phyloP scores from a whole-genome alignment of 2,888 invertebrate genomes.

The Drosophila prostipennis region DNA sequence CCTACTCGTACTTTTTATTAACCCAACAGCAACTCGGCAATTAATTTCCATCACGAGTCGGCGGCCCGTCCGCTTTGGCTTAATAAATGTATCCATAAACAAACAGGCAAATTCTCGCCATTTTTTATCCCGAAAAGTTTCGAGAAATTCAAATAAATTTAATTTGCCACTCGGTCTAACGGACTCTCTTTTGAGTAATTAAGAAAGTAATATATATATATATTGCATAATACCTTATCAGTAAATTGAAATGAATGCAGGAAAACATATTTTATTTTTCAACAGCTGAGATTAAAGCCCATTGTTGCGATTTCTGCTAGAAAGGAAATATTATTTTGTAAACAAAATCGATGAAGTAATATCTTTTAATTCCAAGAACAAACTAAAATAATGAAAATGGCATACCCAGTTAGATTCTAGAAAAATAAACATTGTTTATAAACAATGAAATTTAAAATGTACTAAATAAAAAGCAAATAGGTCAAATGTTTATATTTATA shows the following conservation, averaged over 20 bases:
- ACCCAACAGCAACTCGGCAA: slow-evolving; percentile 32
- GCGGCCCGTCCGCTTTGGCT: slow-evolving; percentile 18
- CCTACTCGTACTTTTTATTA: slow-evolving; percentile 22
- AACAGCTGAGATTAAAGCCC: background rate
- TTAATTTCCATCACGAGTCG: slow-evolving; percentile 38
- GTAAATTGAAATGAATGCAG: slow-evolving; percentile 2
- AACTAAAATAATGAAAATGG: background rate
- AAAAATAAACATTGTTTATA: no score
- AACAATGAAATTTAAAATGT: no score
- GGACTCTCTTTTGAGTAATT: background rate
- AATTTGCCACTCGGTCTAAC: background rate
- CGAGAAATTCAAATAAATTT: slow-evolving; percentile 40
- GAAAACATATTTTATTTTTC: background rate
- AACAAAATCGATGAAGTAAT: background rate
- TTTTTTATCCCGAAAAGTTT: slow-evolving; percentile 17
- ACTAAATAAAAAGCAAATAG: no score
- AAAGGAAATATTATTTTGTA: background rate
- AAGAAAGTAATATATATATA: slow-evolving; percentile 7
- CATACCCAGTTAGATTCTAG: no score
- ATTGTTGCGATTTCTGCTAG: background rate
- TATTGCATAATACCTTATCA: slow-evolving; percentile 9
- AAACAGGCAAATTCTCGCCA: slow-evolving; percentile 28
- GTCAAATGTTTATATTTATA: no score
- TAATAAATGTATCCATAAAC: slow-evolving; percentile 45
- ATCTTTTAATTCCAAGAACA: background rate